Conservation (phyloP, 2,797 vertebrate genomes). For the Alcedo atthis region DNA sequence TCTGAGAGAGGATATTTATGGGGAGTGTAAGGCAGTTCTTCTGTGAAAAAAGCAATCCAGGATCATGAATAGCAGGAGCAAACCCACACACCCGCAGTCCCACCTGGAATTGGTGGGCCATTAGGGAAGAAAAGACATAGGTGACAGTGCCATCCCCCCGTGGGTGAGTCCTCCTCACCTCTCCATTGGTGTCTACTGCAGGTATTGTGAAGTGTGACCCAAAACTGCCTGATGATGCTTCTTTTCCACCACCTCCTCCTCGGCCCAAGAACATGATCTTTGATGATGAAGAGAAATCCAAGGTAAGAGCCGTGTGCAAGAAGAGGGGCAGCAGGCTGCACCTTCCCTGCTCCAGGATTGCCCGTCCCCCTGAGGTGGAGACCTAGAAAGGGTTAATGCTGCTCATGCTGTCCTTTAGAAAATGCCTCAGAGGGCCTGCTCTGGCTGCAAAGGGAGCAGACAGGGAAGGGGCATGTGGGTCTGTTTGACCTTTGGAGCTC, state of each 20-base stretch:
- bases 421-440: not conserved
- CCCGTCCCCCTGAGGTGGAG: not conserved
- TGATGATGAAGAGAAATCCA: conserved; percentile 98
- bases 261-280: conserved; percentile 91
- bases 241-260: conserved; percentile 84
- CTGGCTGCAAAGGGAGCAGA: not conserved
- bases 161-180: not conserved
- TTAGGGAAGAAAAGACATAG: not conserved
- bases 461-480: not conserved
- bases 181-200: conserved; percentile 68
- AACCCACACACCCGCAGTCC: not conserved
- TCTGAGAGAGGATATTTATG: not conserved
- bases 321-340: not conserved
- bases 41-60: not conserved
- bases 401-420: not conserved
- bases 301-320: conserved; percentile 78
- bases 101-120: not conserved
- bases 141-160: not conserved
- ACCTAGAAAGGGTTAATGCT: not conserved
- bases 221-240: conserved; percentile 85
- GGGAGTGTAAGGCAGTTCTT: not conserved
- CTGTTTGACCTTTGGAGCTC: not conserved
- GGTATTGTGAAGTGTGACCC: conserved; percentile 97
- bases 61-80: not conserved
- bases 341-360: not conserved